phyloP scores from a whole-genome alignment of 2,113 vertebrate species.

The Protobothrops flavoviridis region DNA sequence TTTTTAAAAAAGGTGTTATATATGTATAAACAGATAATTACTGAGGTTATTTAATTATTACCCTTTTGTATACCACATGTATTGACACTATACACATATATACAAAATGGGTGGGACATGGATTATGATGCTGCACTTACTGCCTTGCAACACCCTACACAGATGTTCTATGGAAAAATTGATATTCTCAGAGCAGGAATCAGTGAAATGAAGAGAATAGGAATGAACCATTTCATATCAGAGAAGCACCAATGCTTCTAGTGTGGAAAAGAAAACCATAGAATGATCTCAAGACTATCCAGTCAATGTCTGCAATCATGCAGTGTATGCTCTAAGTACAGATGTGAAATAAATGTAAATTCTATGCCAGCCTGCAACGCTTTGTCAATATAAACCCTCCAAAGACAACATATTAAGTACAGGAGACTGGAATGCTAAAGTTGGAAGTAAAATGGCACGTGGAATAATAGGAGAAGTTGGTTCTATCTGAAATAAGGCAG shows the following conservation, averaged over 20 bases:
- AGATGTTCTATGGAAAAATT: neutral
- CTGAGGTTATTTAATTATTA: neutral
- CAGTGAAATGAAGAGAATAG: neutral
- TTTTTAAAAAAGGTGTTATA: neutral
- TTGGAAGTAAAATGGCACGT: neutral
- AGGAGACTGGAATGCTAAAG: neutral
- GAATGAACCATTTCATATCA: neutral
- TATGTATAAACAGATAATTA: neutral
- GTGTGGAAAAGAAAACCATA: neutral
- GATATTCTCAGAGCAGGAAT: neutral
- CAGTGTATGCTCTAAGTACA: neutral
- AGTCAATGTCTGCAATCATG: neutral
- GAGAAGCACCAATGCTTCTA: neutral
- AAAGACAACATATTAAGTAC: neutral
- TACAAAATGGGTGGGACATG: neutral
- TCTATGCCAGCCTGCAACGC: neutral
- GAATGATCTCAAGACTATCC: neutral
- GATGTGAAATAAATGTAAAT: neutral
- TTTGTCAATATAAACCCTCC: neutral
- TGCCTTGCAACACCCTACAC: neutral
- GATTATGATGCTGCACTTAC: neutral
- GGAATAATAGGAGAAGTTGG: neutral
- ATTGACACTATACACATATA: neutral
- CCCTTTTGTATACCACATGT: neutral
- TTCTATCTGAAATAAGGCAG: neutral